These are phyloP conservation scores for Lagopus muta DNA, from an alignment of 2,113 vertebrate genomes.

Conservation along the genomic window DNA sequence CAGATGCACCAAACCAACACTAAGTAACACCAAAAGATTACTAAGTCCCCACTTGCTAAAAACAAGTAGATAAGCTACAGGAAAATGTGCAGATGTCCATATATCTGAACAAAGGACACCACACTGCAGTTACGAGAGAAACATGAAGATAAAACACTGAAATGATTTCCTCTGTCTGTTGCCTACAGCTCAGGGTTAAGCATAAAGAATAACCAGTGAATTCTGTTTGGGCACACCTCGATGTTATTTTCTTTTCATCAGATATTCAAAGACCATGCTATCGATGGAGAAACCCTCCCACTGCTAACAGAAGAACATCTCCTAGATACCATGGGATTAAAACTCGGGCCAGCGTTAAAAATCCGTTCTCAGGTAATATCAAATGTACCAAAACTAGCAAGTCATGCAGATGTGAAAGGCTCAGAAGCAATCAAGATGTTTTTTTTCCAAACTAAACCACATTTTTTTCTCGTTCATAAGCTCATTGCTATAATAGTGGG, in stretches of 20 bases:
- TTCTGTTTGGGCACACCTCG: neutral
- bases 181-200: neutral
- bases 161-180: neutral
- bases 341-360: slow-evolving; percentile 93
- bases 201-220: neutral
- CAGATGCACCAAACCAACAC: neutral
- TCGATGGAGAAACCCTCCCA: slow-evolving; percentile 94
- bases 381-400: neutral
- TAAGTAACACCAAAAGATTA: neutral
- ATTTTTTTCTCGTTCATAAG: neutral
- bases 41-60: neutral
- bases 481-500: neutral
- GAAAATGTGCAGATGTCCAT: neutral
- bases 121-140: neutral
- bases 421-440: neutral
- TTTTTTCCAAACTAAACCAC: neutral
- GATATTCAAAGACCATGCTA: slow-evolving; percentile 95
- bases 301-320: slow-evolving; percentile 96
- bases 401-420: neutral
- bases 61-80: neutral
- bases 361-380: slow-evolving; percentile 92
- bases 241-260: slow-evolving; percentile 63
- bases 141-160: neutral
- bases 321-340: slow-evolving; percentile 91
- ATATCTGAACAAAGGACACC: neutral